Conservation (phyloP, 2,113 vertebrate genomes). For the Festucalex cinctus region DNA sequence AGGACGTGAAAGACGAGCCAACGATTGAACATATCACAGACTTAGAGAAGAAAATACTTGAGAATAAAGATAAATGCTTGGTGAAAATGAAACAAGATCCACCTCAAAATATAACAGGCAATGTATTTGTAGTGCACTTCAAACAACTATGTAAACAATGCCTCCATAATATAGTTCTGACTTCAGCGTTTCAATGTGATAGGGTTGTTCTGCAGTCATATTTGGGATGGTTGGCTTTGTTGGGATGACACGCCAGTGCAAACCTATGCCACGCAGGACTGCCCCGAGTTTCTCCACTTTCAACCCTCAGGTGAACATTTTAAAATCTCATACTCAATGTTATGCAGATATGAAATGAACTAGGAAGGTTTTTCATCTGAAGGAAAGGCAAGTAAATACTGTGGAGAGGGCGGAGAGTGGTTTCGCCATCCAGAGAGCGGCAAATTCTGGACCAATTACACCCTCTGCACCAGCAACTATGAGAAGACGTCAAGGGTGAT, state of each 20-base stretch:
- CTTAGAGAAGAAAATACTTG: background rate
- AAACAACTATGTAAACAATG: background rate
- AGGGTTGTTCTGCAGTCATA: constrained; percentile 44
- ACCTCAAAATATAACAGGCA: constrained; percentile 42
- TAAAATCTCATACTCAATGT: background rate
- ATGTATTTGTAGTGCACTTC: constrained; percentile 9
- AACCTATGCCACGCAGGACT: constrained; percentile 40
- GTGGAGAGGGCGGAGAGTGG: constrained; percentile 46
- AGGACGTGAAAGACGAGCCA: constrained; percentile 8
- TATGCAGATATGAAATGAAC: background rate
- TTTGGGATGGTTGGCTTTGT: constrained; percentile 59
- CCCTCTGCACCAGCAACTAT: constrained; percentile 26
- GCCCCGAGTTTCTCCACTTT: constrained; percentile 26
- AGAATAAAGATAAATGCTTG: constrained; percentile 44
- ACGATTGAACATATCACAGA: background rate
- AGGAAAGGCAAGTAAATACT: constrained; percentile 50
- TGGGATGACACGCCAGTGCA: constrained; percentile 54
- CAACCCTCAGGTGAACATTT: constrained; percentile 32
- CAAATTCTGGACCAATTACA: constrained; percentile 41
- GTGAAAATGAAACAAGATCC: constrained; percentile 47
- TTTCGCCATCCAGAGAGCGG: constrained; percentile 38
- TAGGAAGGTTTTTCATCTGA: background rate
- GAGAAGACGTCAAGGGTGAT: constrained; percentile 43
- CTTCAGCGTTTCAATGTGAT: background rate
- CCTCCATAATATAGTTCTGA: background rate